Base-by-base conservation (phyloP, 2,797 vertebrate genomes). In the Melanotaenia nigrans region DNA sequence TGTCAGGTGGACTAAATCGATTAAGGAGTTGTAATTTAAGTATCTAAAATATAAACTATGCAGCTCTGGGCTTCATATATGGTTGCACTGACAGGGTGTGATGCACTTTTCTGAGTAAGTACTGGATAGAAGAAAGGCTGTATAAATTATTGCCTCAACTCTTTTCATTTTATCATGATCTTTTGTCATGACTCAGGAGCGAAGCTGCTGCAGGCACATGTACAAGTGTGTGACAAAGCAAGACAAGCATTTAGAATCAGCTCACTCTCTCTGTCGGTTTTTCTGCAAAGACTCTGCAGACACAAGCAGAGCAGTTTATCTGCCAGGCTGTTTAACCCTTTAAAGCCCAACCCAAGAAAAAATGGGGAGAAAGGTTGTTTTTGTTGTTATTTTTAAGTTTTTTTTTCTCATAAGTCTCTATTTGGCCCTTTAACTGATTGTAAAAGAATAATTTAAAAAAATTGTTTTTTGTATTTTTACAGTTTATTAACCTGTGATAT, bases 261-360 rank as follows among this genome's bases (percentile, higher is more conserved):
- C 65, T 57, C 42, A 64, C n/a, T 68, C 62, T 67, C 36, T 25
- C 51, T 33, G 68, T 38, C 55, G 16, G 59, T 75, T 75, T 36
- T 8, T 47, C 45, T 24, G 65, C 61, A 25, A 71, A 68, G 65
- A 47, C 56, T 65, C 58, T 35, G 28, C 63, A 36, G 77, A 51
- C 3, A 73, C 81, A 77, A 56, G 67, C 61, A 74, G 55, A 55
- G 40, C 61, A 7, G 69, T 88, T 89, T 84, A 88, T 92, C 87
- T 73, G 73, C 28, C 33, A 33, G 65, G 32, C 49, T 89, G 79
- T 89, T 89, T 79, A 40, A 40, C 38, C 38, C 38, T 16, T 16
- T 40, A 40, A 40, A 14, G 38, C 38, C 38, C 3, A 4, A 40
- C 14, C 13, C 2, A 40, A 13, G 13, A 33, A 33, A 28, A 28